Conservation (phyloP, 1,140 invertebrate species). For the Magallana angulata region DNA sequence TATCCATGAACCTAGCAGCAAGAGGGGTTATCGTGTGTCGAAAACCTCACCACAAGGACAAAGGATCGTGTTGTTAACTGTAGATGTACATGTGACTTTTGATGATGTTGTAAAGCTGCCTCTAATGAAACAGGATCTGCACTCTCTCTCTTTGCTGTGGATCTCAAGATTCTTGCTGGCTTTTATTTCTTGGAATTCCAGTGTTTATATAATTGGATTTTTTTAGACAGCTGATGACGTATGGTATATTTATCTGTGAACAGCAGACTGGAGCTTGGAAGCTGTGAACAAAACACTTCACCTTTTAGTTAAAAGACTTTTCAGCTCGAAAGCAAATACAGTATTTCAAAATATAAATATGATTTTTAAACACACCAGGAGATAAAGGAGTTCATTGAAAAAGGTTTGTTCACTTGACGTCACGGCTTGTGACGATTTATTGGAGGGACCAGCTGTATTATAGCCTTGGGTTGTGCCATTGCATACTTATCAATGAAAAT, state of each 20-base stretch:
- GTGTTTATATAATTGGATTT: neutral
- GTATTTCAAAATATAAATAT: neutral
- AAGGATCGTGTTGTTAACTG: neutral
- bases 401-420: conserved; percentile 26
- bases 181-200: conserved; percentile 13
- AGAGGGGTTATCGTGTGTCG: neutral
- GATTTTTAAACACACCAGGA: neutral
- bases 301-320: neutral
- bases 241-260: conserved; percentile 4
- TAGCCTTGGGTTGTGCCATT: conserved; percentile 2
- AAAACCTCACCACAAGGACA: neutral
- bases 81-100: neutral
- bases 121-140: neutral
- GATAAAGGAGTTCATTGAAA: neutral
- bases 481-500: conserved; percentile 33
- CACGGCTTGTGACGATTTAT: conserved; percentile 31
- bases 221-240: neutral
- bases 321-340: conserved; percentile 1
- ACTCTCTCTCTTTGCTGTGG: neutral
- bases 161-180: neutral
- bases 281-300: conserved; percentile 4
- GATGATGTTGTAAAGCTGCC: neutral
- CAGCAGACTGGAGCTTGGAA: neutral
- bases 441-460: neutral
- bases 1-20: neutral